Conservation (phyloP, 2,888 invertebrate species). For the Eremobia ochroleuca region DNA sequence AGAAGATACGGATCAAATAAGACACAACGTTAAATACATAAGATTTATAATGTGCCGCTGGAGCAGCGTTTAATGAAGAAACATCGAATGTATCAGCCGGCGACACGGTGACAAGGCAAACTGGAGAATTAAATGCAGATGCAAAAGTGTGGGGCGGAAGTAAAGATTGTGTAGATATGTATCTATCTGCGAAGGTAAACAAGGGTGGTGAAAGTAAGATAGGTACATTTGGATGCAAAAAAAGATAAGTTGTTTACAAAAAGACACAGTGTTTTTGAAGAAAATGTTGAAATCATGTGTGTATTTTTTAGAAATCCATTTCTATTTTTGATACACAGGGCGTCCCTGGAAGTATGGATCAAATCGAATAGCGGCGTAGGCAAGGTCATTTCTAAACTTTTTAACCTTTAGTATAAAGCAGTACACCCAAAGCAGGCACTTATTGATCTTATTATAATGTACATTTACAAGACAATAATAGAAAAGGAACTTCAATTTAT, state of each 20-base stretch:
- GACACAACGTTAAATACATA: constrained; percentile 69
- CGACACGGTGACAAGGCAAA: constrained; percentile 65
- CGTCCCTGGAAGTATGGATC: too few species aligned
- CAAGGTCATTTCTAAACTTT: too few species aligned
- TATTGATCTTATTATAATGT: background rate
- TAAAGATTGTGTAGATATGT: constrained; percentile 6
- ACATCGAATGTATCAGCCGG: constrained; percentile 72
- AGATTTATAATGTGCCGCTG: constrained; percentile 70
- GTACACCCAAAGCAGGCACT: background rate
- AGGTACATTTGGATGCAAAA: constrained; percentile 15
- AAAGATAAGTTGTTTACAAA: constrained; percentile 9
- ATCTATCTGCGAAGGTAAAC: constrained; percentile 15
- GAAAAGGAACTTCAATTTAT: constrained; percentile 31
- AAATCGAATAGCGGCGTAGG: too few species aligned
- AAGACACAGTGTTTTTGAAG: background rate
- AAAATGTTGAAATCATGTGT: background rate
- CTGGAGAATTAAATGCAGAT: constrained; percentile 54
- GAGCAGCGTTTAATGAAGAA: constrained; percentile 67
- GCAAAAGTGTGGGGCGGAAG: constrained; percentile 50
- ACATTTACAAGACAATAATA: constrained; percentile 2
- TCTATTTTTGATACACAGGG: too few species aligned
- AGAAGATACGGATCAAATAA: constrained; percentile 63
- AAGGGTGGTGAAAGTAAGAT: background rate
- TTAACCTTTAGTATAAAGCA: too few species aligned
- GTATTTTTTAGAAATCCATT: background rate